Conservation (phyloP, 2,797 vertebrate species). For the Falco naumanni region DNA sequence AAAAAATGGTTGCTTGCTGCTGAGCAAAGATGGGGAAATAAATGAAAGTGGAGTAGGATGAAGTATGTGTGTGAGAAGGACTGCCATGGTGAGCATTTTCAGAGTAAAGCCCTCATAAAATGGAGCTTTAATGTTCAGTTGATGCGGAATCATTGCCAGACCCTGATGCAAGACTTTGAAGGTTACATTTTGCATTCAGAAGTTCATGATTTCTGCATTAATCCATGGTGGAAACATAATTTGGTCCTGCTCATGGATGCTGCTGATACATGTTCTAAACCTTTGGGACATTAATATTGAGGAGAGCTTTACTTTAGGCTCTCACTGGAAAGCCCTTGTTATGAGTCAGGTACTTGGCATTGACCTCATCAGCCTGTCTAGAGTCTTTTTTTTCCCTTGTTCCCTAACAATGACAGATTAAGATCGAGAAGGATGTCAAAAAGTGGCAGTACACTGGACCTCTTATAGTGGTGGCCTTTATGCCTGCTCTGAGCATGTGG, state of each 20-base stretch:
- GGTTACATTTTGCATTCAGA: not conserved
- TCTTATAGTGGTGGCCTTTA: not conserved
- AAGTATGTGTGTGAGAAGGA: not conserved
- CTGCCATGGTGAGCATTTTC: not conserved
- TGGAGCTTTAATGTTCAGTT: not conserved
- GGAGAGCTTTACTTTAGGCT: not conserved
- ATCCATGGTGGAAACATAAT: not conserved
- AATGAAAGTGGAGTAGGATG: not conserved
- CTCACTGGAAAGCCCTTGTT: not conserved
- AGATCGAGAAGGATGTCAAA: not conserved
- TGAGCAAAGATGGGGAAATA: not conserved
- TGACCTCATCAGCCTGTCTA: not conserved
- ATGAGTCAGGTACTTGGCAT: rapidly evolving
- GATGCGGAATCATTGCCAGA: not conserved
- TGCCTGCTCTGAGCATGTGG: not conserved
- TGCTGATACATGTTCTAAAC: not conserved
- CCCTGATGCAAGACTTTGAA: not conserved
- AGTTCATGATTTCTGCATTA: not conserved
- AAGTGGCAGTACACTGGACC: rapidly evolving
- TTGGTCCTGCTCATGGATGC: not conserved
- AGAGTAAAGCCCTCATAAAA: not conserved
- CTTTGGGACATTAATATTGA: not conserved
- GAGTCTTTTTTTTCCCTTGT: not conserved
- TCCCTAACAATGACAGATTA: not conserved
- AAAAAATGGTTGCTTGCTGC: not conserved